A percentile compares a stretch with the other conserved stretches of the same genome.
Evolutionary conservation across 1,140 invertebrate genomes (phyloP).

Genomic region (Heliconius congener): DNA sequence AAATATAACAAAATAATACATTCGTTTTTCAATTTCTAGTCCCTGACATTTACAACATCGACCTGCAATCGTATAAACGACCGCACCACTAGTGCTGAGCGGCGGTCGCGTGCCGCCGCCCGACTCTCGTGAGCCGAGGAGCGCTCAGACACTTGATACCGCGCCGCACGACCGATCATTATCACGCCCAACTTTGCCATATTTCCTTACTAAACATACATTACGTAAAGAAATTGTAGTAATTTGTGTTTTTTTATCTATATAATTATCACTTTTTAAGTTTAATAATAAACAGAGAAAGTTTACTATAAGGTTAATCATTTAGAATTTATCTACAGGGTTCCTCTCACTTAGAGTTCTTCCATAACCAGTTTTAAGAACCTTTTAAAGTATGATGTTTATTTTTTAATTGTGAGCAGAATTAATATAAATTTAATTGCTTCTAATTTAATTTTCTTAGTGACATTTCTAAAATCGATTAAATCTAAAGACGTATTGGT

Average conservation of each 20-base stretch:
- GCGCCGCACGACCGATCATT: constrained; percentile 51
- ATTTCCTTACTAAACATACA: constrained; percentile 37
- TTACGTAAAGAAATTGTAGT: neutral
- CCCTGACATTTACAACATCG: neutral
- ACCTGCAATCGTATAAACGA: constrained; percentile 21
- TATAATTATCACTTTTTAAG: neutral
- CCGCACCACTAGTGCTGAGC: constrained; percentile 46
- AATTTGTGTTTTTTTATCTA: neutral
- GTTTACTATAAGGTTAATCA: neutral
- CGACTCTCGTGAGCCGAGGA: constrained; percentile 18
- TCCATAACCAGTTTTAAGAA: too few species aligned
- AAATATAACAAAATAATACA: neutral
- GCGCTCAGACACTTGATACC: constrained; percentile 45
- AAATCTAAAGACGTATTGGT: constrained; percentile 11
- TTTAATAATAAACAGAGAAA: neutral
- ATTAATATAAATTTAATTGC: neutral
- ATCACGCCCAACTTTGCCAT: constrained; percentile 52
- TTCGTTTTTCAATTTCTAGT: neutral
- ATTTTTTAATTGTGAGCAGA: neutral
- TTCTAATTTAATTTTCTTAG: constrained; percentile 27
- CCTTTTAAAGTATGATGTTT: too few species aligned
- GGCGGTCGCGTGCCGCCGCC: constrained; percentile 68
- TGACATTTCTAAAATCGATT: constrained; percentile 7
- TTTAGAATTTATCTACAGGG: too few species aligned
- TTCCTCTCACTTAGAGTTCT: too few species aligned